phyloP scores from a whole-genome alignment of 1,140 invertebrate genomes.

The Cyclargus thomasi region DNA sequence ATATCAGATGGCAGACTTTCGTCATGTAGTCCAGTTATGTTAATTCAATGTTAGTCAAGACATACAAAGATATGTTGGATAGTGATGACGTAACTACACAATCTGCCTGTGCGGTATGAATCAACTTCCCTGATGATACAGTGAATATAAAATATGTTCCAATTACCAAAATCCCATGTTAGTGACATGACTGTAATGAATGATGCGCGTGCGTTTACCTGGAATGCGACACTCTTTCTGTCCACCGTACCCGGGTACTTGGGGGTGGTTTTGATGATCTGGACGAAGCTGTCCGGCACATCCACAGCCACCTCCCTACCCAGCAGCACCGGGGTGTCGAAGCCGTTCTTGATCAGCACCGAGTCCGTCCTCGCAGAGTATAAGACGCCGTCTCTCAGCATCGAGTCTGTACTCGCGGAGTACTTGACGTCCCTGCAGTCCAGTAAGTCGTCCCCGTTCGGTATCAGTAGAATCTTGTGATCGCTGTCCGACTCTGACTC shows the following conservation, averaged over 20 bases:
- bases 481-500: conserved; percentile 48
- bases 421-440: conserved; percentile 40
- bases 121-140: neutral
- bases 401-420: conserved; percentile 50
- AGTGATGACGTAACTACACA: too few species aligned
- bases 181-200: conserved; percentile 30
- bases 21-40: too few species aligned
- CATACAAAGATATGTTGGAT: too few species aligned
- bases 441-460: conserved; percentile 67
- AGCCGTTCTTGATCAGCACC: conserved; percentile 64
- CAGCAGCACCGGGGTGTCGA: conserved; percentile 70
- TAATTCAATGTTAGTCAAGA: too few species aligned
- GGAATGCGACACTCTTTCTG: conserved; percentile 63
- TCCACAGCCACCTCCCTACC: conserved; percentile 85
- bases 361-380: conserved; percentile 69
- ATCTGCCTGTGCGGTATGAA: too few species aligned
- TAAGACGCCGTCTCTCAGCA: conserved; percentile 54
- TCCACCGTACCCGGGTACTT: conserved; percentile 80
- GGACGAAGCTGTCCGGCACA: conserved; percentile 85
- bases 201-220: conserved; percentile 67
- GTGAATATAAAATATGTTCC: neutral
- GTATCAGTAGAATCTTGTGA: conserved; percentile 69
- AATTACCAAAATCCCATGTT: conserved; percentile 18
- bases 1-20: too few species aligned
- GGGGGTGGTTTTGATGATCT: conserved; percentile 83